phyloP scores from a whole-genome alignment of 2,113 vertebrate genomes.

The Antennarius striatus region DNA sequence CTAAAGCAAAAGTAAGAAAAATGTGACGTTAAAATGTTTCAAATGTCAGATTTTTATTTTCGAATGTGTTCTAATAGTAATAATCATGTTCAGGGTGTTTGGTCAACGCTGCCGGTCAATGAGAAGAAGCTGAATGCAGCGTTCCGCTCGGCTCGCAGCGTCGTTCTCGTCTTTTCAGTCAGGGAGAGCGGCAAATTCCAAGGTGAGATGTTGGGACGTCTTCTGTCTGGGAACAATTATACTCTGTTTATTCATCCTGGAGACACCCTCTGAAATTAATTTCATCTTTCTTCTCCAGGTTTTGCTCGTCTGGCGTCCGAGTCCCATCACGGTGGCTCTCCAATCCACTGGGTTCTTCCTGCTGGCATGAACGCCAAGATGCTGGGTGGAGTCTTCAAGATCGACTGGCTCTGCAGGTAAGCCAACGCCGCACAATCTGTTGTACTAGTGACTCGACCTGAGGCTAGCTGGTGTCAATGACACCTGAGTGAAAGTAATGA shows the following conservation, averaged over 20 bases:
- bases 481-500: no score
- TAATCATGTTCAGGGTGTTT: slow-evolving; percentile 86
- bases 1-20: slow-evolving; percentile 92
- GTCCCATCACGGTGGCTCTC: slow-evolving; percentile 96
- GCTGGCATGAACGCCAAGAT: slow-evolving; percentile 99
- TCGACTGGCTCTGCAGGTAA: slow-evolving; percentile 98
- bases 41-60: no score
- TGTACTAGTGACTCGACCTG: no score
- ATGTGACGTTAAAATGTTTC: no score
- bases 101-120: slow-evolving; percentile 97
- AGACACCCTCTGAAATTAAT: neutral
- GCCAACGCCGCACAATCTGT: no score
- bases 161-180: slow-evolving; percentile 95
- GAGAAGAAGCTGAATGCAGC: slow-evolving; percentile 97
- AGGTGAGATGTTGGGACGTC: slow-evolving; percentile 66
- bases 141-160: slow-evolving; percentile 91
- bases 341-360: slow-evolving; percentile 98
- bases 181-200: slow-evolving; percentile 99
- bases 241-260: neutral
- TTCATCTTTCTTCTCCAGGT: slow-evolving; percentile 72
- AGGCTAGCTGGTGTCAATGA: no score
- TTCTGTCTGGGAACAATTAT: neutral
- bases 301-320: slow-evolving; percentile 94
- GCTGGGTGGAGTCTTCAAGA: slow-evolving; percentile 98
- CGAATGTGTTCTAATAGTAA: no score